These are phyloP conservation scores for Amitus sp. DNA, from an alignment of 2,888 invertebrate species.

Conservation along the genomic window DNA sequence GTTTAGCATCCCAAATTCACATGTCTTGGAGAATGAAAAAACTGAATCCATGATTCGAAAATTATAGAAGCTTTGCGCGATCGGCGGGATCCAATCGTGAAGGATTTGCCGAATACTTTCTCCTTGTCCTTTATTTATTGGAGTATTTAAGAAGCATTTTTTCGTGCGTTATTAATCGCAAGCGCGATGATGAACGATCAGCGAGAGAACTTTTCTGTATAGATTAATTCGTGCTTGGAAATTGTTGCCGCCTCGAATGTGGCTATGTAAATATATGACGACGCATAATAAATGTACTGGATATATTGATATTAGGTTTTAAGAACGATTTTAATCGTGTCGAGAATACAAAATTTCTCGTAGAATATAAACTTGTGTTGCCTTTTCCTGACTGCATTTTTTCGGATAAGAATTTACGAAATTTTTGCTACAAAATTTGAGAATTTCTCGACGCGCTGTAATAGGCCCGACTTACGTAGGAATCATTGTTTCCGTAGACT, in stretches of 20 bases:
- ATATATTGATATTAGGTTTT: conserved; percentile 3
- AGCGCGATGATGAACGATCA: neutral
- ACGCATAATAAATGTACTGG: neutral
- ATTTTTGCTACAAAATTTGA: neutral
- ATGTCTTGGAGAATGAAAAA: no score
- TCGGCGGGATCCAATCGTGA: conserved; percentile 59
- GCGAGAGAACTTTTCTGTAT: neutral
- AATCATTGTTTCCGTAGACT: neutral
- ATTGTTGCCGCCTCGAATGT: neutral
- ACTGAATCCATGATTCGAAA: no score
- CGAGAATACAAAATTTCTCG: neutral
- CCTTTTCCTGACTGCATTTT: neutral
- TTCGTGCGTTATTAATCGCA: conserved; percentile 50
- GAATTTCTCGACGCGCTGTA: neutral
- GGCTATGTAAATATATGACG: neutral
- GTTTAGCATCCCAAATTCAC: no score
- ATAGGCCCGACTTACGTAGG: no score
- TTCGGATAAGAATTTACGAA: neutral
- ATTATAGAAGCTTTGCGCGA: conserved; percentile 39
- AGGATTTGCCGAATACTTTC: conserved; percentile 18
- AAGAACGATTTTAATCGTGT: neutral
- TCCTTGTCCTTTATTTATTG: conserved; percentile 54
- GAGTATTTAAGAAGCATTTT: conserved; percentile 46
- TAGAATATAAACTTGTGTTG: neutral
- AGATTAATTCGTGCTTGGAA: neutral